A percentile compares a stretch with the other conserved stretches of the same genome.
Conservation (phyloP, 2,113 vertebrate species). For the Prolemur simus region DNA sequence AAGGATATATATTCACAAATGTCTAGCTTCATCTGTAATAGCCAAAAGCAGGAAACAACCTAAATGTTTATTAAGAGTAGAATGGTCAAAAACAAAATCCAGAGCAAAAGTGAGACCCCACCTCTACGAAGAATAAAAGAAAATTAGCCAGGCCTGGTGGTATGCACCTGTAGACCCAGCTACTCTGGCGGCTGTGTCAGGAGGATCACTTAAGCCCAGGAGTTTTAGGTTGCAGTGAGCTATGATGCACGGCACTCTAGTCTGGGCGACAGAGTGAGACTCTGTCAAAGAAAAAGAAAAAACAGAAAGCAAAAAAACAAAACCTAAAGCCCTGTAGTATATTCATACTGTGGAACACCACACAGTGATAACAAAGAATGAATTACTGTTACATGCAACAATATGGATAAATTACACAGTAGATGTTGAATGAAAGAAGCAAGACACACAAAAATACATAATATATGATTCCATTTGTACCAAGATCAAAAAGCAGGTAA, state of each 20-base stretch:
- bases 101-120: too few species aligned
- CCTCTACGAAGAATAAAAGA: too few species aligned
- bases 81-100: not conserved
- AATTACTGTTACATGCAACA: not conserved
- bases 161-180: too few species aligned
- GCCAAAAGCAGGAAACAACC: not conserved
- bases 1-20: not conserved
- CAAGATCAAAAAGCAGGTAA: not conserved
- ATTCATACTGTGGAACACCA: not conserved
- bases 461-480: not conserved
- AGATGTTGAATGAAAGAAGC: not conserved
- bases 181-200: too few species aligned
- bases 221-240: too few species aligned
- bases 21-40: not conserved
- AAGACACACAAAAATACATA: not conserved
- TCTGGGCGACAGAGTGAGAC: not conserved
- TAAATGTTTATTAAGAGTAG: not conserved
- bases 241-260: too few species aligned
- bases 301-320: not conserved
- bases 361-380: not conserved
- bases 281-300: too few species aligned
- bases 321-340: not conserved
- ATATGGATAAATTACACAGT: not conserved
- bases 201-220: too few species aligned
- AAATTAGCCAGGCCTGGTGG: too few species aligned